Evolutionary conservation across 2,113 vertebrate genomes (phyloP), one percentile per base, ranked within the genome.

Genomic region (Eulemur macaco): DNA sequence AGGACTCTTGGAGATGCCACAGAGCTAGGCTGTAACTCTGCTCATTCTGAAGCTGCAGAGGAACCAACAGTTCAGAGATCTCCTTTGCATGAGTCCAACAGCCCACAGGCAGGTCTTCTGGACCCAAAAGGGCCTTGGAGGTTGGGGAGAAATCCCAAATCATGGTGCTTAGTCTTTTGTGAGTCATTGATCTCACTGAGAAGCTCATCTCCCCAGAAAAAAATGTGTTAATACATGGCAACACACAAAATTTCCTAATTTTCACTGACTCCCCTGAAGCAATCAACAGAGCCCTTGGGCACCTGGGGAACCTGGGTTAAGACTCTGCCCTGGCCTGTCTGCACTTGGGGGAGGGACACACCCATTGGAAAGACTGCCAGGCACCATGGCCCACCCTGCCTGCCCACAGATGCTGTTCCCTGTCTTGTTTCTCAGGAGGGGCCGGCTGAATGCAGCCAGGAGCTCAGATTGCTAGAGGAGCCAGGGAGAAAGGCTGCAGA

Each of bases 321-420:
- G 42, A 54, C 93, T 89, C 52, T 29, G 52, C 18, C n/a, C 66
- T 74, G 73, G 25, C 66, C 60, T 50, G 60, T 66, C 63, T 42
- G 76, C 21, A 34, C 39, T 9, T 1, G 73, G 54, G 37, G 27
- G 66, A 60, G 54, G 45, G 58, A 37, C 84, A 27, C 15, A 47
- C 54, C 10, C 6, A 3, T 8, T 25, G 31, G 58, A n/a, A 77
- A 63, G 82, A 27, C 29, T 2, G 12, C 39, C 47, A 39, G 27
- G 54, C 15, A 29, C 25, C 14, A 6, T 0, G 12, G 68, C 9
- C 50, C 1, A 1, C 23, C 50, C 58, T 1, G 10, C 77, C 66
- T 27, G 25, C 50, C 68, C n/a, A 1, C 12, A 15, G 31, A 39
- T 2, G 25, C 73, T 2, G 2, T 7, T 25, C 21, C 71, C 31